Base-by-base conservation (phyloP, 2,113 vertebrate species). In the Rhinogobius similis region DNA sequence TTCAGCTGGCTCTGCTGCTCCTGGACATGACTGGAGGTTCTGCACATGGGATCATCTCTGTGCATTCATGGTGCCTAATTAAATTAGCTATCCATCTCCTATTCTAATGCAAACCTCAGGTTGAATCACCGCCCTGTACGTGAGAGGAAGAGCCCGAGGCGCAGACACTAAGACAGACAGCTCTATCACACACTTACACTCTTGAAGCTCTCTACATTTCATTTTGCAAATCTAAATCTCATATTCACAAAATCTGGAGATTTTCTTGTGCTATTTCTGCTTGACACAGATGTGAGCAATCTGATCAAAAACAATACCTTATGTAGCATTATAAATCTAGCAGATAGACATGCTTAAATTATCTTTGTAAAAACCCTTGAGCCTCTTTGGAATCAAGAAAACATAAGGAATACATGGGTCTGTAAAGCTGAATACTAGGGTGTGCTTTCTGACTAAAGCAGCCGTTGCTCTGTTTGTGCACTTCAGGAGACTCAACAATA, bases 101-200 rank as follows among this genome's bases (percentile, higher is more conserved):
- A 87, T 91, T 91, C 91, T 92, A 92, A 92, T 91, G 82, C 90
- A 92, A 91, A 92, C 90, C 92, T 93, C 92, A 93, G 91, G 92
- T 93, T 91, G 86, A 88, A 88, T 88, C 76, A 20, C 78, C 84
- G 78, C 85, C 86, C 88, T 88, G 82, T 86, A 86, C 80, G 84
- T 83, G 87, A 88, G 79, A 87, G 89, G 87, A 90, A 91, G 83
- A 79, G 89, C 88, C 87, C 67, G 77, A 68, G 87, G 89, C 86
- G 9, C 64, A n/a, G 76, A 74, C 71, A 66, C 61, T 71, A 82
- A 86, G 72, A 77, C 72, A 53, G 66, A 71, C 72, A 78, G 61
- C 79, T 66, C 41, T 29, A 75, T 79, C 59, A 71, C 59, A 71
- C 67, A 82, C 78, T 62, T 80, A 65, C 67, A 67, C 74, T 87